Evolutionary conservation across 2,797 vertebrate genomes (phyloP).

Genomic region (Manis crassicaudata): DNA sequence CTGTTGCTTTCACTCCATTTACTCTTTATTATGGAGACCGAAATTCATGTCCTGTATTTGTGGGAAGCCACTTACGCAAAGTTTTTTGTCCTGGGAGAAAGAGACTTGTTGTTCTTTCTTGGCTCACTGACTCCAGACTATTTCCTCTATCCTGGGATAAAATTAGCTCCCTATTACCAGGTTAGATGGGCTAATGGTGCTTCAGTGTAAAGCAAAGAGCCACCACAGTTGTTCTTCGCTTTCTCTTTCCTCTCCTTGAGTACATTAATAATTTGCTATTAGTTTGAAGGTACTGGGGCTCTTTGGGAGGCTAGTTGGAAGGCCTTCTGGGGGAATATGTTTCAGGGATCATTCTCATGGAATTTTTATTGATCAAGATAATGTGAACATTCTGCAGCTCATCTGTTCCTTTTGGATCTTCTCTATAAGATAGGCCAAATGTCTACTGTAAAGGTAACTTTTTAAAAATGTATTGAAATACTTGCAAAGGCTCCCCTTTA

Average conservation of each 20-base stretch:
- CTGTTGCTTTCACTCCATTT: neutral
- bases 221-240: neutral
- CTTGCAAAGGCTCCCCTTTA: neutral
- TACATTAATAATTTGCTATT: neutral
- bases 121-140: neutral
- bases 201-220: neutral
- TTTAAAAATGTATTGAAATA: neutral
- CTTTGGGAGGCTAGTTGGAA: neutral
- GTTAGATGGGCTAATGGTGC: neutral
- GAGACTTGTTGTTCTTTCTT: neutral
- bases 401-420: neutral
- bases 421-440: neutral
- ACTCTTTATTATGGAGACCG: slow-evolving; percentile 16
- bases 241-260: neutral
- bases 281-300: neutral
- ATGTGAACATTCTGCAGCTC: neutral
- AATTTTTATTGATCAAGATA: neutral
- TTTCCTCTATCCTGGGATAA: neutral
- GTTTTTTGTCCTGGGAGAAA: neutral
- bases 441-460: neutral
- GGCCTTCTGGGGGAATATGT: neutral
- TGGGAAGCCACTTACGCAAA: neutral
- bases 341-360: neutral
- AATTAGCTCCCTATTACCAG: neutral
- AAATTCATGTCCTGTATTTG: neutral